phyloP scores from a whole-genome alignment of 2,888 invertebrate species.

The Orchesella flavescens region DNA sequence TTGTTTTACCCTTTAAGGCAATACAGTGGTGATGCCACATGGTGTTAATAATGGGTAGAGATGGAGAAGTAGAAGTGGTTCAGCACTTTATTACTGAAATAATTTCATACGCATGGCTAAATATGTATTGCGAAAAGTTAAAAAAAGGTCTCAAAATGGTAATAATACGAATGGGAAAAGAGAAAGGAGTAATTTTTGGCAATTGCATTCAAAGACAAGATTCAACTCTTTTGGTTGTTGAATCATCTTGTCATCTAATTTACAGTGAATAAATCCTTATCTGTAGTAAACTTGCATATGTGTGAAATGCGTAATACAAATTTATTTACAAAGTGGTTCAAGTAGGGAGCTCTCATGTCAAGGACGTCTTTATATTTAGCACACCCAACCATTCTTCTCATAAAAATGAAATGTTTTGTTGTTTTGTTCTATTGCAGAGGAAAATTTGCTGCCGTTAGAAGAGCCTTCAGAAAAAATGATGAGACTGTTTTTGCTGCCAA shows the following conservation, averaged over 20 bases:
- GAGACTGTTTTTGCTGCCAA: constrained; percentile 96
- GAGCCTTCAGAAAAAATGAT: constrained; percentile 89
- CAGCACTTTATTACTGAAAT: constrained; percentile 48
- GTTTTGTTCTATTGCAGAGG: constrained; percentile 83
- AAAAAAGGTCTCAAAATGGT: constrained; percentile 40
- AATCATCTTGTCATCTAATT: constrained; percentile 23
- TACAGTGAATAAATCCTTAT: constrained; percentile 3
- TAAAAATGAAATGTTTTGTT: constrained; percentile 2
- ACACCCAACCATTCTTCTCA: neutral
- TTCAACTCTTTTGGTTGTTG: neutral
- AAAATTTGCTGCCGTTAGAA: constrained; percentile 95
- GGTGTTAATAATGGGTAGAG: constrained; percentile 11
- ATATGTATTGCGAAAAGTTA: constrained; percentile 35
- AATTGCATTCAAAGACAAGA: constrained; percentile 39
- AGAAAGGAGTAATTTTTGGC: constrained; percentile 44
- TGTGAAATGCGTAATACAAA: constrained; percentile 2
- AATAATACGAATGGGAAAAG: constrained; percentile 42
- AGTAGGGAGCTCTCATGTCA: constrained; percentile 7
- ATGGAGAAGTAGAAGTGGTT: constrained; percentile 44
- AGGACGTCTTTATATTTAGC: neutral
- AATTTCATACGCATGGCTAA: constrained; percentile 38
- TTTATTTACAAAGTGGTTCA: neutral
- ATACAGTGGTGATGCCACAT: neutral
- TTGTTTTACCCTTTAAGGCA: constrained; percentile 25
- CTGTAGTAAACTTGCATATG: neutral